These are phyloP conservation scores for Dorcus hopei DNA, from an alignment of 2,888 invertebrate genomes.

Conservation along the genomic window DNA sequence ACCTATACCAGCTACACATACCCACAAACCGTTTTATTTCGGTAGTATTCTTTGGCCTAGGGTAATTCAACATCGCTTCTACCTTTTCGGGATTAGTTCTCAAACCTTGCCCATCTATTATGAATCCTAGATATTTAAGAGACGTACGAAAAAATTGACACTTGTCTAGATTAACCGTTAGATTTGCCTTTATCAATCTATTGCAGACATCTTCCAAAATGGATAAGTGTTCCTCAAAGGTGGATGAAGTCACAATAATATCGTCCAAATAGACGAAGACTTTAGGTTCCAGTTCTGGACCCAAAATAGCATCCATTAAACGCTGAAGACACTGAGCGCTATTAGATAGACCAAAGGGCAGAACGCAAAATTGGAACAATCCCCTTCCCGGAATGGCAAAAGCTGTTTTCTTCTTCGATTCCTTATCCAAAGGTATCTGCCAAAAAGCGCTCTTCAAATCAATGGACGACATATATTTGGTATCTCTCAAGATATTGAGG, in stretches of 20 bases:
- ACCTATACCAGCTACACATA: constrained; percentile 31
- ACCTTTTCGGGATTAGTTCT: constrained; percentile 32
- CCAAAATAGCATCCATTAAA: no score
- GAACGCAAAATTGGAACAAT: constrained; percentile 24
- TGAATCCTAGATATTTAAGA: constrained; percentile 27
- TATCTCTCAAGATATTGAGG: constrained; percentile 23
- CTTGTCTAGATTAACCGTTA: no score
- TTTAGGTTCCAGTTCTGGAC: constrained; percentile 6
- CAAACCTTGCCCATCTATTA: no score
- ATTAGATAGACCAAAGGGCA: no score
- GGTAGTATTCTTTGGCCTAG: constrained; percentile 25
- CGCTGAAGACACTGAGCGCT: constrained; percentile 16
- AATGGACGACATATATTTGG: constrained; percentile 25
- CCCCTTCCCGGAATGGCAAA: constrained; percentile 33
- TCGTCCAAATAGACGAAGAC: constrained; percentile 29
- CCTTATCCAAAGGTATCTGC: constrained; percentile 27
- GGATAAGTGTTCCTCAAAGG: constrained; percentile 17
- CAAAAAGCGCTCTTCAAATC: constrained; percentile 28
- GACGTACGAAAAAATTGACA: constrained; percentile 28
- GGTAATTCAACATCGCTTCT: constrained; percentile 28
- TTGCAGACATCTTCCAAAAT: constrained; percentile 22
- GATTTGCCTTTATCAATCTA: constrained; percentile 20
- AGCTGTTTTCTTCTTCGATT: constrained; percentile 29
- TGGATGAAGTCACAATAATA: constrained; percentile 24
- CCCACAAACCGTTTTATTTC: constrained; percentile 34